A percentile compares a stretch with the other conserved stretches of the same genome.
phyloP scores from a whole-genome alignment of 1,140 invertebrate species.

The Uloborus diversus region DNA sequence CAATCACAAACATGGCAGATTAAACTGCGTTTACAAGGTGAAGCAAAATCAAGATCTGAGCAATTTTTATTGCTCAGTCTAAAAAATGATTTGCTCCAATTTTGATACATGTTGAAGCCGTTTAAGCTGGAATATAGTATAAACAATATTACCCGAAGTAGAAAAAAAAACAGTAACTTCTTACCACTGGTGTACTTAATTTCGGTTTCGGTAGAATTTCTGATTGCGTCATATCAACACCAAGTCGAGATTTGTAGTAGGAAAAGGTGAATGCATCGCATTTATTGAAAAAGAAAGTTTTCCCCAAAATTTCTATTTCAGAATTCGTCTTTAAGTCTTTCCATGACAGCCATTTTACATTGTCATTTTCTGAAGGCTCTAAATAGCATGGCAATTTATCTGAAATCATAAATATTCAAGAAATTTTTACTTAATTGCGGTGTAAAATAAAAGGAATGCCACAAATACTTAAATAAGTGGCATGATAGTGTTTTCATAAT shows the following conservation, averaged over 20 bases:
- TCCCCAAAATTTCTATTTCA: not conserved
- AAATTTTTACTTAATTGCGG: not conserved
- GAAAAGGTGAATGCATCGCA: not conserved
- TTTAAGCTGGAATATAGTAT: too few species aligned
- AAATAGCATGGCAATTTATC: slow-evolving; percentile 14
- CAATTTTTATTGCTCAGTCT: too few species aligned
- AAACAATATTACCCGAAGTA: too few species aligned
- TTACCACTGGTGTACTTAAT: not conserved
- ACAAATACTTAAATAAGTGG: too few species aligned
- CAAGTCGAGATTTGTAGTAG: not conserved
- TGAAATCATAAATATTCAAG: not conserved
- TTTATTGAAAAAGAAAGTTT: not conserved
- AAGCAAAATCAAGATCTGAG: too few species aligned
- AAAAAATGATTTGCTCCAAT: too few species aligned
- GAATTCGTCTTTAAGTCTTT: not conserved
- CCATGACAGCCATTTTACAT: not conserved
- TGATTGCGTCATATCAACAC: not conserved
- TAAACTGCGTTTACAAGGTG: too few species aligned
- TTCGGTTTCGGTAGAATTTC: slow-evolving; percentile 10
- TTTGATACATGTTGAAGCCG: too few species aligned
- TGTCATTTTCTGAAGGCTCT: not conserved
- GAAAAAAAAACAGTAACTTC: too few species aligned
- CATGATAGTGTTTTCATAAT: too few species aligned
- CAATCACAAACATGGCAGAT: too few species aligned
- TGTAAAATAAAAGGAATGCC: too few species aligned